phyloP scores from a whole-genome alignment of 2,797 vertebrate species.

The Fistularia commersonii region DNA sequence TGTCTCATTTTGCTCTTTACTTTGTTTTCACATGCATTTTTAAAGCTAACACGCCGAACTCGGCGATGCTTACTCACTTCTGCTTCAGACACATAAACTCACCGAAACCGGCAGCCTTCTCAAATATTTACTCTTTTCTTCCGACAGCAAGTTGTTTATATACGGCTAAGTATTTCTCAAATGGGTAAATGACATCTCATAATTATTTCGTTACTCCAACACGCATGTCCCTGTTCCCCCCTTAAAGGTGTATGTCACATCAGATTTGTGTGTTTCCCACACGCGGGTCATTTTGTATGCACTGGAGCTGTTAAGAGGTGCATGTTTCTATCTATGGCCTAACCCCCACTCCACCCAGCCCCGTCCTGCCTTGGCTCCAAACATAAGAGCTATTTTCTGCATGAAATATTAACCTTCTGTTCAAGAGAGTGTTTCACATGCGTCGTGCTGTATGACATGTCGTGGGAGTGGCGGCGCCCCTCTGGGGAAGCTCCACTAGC shows the following conservation, averaged over 20 bases:
- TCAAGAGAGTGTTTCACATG: constrained; percentile 39
- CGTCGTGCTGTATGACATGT: constrained; percentile 6
- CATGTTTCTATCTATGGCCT: constrained; percentile 29
- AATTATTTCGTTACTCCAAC: constrained; percentile 1
- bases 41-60: constrained; percentile 10
- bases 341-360: background rate
- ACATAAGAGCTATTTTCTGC: constrained; percentile 42
- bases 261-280: constrained; percentile 11
- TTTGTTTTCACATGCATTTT: constrained; percentile 32
- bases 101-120: constrained; percentile 13
- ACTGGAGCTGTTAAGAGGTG: constrained; percentile 39
- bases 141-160: background rate
- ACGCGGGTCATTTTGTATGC: constrained; percentile 24
- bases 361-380: constrained; percentile 8
- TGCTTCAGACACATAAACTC: constrained; percentile 1
- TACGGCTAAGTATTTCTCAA: constrained; percentile 1
- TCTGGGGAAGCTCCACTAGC: background rate
- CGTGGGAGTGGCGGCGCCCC: constrained; percentile 13
- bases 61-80: background rate
- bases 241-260: constrained; percentile 16
- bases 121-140: constrained; percentile 27
- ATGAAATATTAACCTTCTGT: constrained; percentile 68
- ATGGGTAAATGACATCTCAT: constrained; percentile 5
- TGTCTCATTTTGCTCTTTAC: constrained; percentile 8
- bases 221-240: background rate